These are phyloP conservation scores for Heliangelus exortis DNA, from an alignment of 2,797 vertebrate species.

Conservation along the genomic window DNA sequence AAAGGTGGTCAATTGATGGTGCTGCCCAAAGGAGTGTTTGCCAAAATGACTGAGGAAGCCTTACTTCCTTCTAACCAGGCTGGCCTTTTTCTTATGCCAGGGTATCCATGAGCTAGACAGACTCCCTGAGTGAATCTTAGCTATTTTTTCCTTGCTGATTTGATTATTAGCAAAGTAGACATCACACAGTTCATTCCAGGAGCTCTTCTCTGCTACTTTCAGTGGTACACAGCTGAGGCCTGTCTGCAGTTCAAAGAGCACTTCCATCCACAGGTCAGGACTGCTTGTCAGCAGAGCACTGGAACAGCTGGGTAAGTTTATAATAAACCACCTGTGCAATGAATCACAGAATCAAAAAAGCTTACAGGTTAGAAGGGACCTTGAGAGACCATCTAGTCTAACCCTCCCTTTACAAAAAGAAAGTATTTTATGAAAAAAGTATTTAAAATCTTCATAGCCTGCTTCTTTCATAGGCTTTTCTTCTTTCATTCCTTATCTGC, in stretches of 20 bases:
- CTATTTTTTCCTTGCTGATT: background rate
- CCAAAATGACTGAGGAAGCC: background rate
- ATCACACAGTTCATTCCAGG: background rate
- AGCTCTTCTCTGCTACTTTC: constrained; percentile 8
- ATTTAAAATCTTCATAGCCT: background rate
- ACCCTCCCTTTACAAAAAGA: no score
- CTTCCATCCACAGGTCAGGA: constrained; percentile 80
- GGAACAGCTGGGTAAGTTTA: constrained; percentile 82
- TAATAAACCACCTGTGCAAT: background rate
- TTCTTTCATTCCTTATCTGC: background rate
- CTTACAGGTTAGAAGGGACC: no score
- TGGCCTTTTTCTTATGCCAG: background rate
- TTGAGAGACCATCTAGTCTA: no score
- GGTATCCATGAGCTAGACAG: background rate
- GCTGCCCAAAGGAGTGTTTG: background rate
- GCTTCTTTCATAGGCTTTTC: background rate
- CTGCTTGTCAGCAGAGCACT: constrained; percentile 74
- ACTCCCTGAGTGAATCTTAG: background rate
- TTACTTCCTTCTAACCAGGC: background rate
- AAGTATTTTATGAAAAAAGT: background rate
- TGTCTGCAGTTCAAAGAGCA: constrained; percentile 85
- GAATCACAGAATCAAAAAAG: no score
- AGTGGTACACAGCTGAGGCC: constrained; percentile 88
- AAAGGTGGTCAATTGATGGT: background rate
- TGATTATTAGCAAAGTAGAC: background rate